Percentiles rank a stretch among this genome's conserved stretches.
phyloP scores from a whole-genome alignment of 2,113 vertebrate genomes.

The Murina feae region DNA sequence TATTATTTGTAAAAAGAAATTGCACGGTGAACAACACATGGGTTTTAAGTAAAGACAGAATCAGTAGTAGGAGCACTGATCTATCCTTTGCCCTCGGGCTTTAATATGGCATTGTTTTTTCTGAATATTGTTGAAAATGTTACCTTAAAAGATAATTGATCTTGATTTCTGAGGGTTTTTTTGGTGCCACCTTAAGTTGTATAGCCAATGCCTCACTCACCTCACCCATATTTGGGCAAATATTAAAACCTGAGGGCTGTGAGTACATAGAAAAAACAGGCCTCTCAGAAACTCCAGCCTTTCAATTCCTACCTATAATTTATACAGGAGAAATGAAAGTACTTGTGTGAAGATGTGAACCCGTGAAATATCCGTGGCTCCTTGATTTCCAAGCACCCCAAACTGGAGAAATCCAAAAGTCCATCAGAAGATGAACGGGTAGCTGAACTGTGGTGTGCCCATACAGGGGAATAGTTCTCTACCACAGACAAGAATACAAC shows the following conservation, averaged over 20 bases:
- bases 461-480: not conserved
- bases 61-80: not conserved
- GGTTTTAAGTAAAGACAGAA: not conserved
- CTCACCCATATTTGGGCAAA: not conserved
- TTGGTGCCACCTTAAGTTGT: not conserved
- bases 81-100: not conserved
- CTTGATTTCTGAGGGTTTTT: not conserved
- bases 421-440: not conserved
- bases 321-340: not conserved
- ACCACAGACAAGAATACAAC: not conserved
- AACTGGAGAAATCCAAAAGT: not conserved
- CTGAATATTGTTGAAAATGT: not conserved
- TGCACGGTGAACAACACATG: not conserved
- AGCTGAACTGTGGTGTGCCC: not conserved
- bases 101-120: not conserved
- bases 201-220: not conserved
- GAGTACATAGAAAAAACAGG: not conserved
- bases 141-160: not conserved
- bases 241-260: not conserved
- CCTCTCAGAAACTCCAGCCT: not conserved
- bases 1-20: not conserved
- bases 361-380: not conserved
- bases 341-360: not conserved
- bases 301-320: not conserved
- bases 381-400: not conserved